Evolutionary conservation across 2,113 vertebrate species (phyloP), one percentile per base, ranked within the genome.

Genomic region (Madoqua kirkii): DNA sequence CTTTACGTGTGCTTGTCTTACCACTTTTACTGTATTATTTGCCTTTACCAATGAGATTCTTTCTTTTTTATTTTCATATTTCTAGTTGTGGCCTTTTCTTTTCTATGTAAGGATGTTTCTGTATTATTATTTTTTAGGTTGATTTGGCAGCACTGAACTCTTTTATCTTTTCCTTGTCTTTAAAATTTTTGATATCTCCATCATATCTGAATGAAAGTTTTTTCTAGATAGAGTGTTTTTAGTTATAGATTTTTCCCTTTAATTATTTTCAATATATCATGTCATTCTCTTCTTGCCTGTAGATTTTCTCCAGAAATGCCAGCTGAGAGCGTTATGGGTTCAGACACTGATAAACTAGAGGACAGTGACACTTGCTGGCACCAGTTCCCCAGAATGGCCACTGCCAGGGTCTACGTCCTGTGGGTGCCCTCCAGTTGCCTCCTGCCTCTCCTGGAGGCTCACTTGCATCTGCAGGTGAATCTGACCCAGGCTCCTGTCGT

Each of bases 141-240:
- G 12, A 13, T 55, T 36, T 54, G 50, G 3, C 0, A 0, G 6
- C 6, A 7, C 81, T 54, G 12, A 83, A 25, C 33, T 36, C 33
- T 36, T n/a, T 82, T 36, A 54, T 8, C 19, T 83, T 83, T 83
- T 83, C n/a, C 50, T 83, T 25, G 19, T 83, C 81, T 83, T 21
- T 83, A 36, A 54, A 83, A 54, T 6, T 83, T 83, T 83, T 36
- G 50, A 83, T 55, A 25, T 36, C 81, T 55, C 81, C 33, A 83
- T 36, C 50, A 55, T 25, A 25, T 83, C 81, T 15, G 12, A 25
- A 36, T 14, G 81, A 83, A 55, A 54, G 10, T 13, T 52, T 83
- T 71, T 82, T 23, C 79, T 52, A 33, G 78, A 50, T 52, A n/a
- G 48, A 81, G 31, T 7, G 14, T 23, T 82, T 12, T 52, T n/a